A percentile compares a stretch with the other conserved stretches of the same genome.
These are phyloP conservation scores for Ectobius pallidus DNA, from an alignment of 2,888 invertebrate genomes.

Conservation along the genomic window DNA sequence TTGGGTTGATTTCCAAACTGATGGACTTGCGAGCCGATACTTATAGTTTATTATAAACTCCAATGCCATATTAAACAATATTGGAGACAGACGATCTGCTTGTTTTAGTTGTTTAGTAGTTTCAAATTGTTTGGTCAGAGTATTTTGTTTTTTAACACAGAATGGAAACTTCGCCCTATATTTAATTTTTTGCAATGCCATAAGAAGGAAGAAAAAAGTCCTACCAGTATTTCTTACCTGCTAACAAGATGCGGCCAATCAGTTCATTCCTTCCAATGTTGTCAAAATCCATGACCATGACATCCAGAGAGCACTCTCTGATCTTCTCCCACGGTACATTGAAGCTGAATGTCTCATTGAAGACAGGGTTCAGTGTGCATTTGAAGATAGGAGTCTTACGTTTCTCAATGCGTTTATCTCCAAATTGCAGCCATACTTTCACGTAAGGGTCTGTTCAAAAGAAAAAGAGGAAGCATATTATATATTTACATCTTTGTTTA, in stretches of 20 bases:
- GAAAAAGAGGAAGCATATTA: too few relatives aligned
- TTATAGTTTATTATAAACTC: too few relatives aligned
- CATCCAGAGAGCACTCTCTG: conserved; percentile 90
- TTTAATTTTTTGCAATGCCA: too few relatives aligned
- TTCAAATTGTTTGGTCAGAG: too few relatives aligned
- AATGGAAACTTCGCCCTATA: too few relatives aligned
- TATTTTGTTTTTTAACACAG: too few relatives aligned
- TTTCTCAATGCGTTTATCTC: conserved; percentile 93
- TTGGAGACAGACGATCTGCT: too few relatives aligned
- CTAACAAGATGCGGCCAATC: conserved; percentile 89
- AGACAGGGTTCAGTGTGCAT: conserved; percentile 92
- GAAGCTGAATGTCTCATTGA: conserved; percentile 95
- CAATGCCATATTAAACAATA: too few relatives aligned
- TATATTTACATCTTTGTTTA: too few relatives aligned
- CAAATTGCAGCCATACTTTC: conserved; percentile 97
- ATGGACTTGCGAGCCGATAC: too few relatives aligned
- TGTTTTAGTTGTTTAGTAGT: too few relatives aligned
- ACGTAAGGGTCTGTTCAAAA: conserved; percentile 92
- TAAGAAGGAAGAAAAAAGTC: background rate
- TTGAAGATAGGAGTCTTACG: conserved; percentile 94
- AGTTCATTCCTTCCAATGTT: conserved; percentile 93
- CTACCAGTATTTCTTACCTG: conserved; percentile 65
- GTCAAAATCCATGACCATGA: conserved; percentile 97
- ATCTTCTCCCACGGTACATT: conserved; percentile 98
- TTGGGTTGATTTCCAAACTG: too few relatives aligned